Evolutionary conservation across 2,888 invertebrate genomes (phyloP).

Genomic region (Willowsia nigromaculata): DNA sequence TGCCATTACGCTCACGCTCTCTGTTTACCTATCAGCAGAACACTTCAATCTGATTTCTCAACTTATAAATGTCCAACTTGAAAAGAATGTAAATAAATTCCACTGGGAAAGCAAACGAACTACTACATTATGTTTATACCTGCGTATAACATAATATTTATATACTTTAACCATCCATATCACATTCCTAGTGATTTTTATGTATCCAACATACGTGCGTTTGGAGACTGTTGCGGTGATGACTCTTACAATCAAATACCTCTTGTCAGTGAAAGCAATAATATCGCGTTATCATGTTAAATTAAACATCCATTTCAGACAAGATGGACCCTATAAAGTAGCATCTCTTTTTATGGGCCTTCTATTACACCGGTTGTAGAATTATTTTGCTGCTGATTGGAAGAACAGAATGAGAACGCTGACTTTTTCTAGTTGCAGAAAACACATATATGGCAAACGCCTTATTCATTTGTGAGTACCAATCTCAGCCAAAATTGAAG

Average conservation of each 20-base stretch:
- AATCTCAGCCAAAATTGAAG: not conserved
- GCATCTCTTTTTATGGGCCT: not conserved
- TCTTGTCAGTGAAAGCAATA: not conserved
- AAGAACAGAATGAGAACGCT: not conserved
- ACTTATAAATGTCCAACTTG: constrained; percentile 6
- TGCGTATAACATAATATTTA: not conserved
- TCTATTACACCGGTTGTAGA: not conserved
- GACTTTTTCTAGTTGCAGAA: too few relatives aligned
- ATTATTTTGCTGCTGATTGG: not conserved
- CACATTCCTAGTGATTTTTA: not conserved
- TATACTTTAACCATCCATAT: not conserved
- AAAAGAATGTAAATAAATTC: constrained; percentile 55
- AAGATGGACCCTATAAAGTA: not conserved
- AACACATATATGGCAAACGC: not conserved
- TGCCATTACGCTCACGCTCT: not conserved
- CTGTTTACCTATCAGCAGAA: not conserved
- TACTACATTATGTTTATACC: not conserved
- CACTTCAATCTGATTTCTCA: constrained; percentile 44
- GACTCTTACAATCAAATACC: not conserved
- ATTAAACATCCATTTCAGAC: not conserved
- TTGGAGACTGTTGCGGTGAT: not conserved
- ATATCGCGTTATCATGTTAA: not conserved
- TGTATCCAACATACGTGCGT: not conserved
- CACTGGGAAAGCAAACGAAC: not conserved
- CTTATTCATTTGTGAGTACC: not conserved